Evolutionary conservation across 2,113 vertebrate species (phyloP).

Genomic region (Phyllostomus discolor): DNA sequence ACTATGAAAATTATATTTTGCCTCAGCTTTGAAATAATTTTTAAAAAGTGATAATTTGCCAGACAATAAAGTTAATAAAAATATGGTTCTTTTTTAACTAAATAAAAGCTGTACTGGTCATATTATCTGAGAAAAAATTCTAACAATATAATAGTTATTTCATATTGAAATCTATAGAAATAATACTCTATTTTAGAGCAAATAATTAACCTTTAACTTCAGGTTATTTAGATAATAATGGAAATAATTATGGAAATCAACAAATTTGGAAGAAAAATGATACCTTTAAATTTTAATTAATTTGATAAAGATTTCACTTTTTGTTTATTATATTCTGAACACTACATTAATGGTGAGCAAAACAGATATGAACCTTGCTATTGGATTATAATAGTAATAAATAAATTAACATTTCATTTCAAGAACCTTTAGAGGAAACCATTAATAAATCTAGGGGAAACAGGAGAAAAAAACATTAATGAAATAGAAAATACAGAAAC

Average conservation of each 20-base stretch:
- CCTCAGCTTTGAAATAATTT: neutral
- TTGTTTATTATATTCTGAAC: neutral
- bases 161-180: neutral
- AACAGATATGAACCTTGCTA: neutral
- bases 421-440: neutral
- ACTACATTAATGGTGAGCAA: neutral
- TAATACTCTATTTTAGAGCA: neutral
- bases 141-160: neutral
- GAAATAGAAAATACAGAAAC: neutral
- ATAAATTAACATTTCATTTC: neutral
- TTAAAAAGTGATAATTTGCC: neutral
- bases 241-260: neutral
- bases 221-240: slow-evolving; percentile 39
- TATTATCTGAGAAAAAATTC: neutral
- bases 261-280: neutral
- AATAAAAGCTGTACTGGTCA: neutral
- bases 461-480: neutral
- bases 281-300: slow-evolving; percentile 19
- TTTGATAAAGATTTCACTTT: neutral
- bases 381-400: slow-evolving; percentile 1
- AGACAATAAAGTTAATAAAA: neutral
- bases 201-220: slow-evolving; percentile 9
- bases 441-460: neutral
- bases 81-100: neutral
- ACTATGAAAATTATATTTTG: neutral